Base-by-base conservation (phyloP, 2,888 invertebrate genomes). In the Synergus japonicus region DNA sequence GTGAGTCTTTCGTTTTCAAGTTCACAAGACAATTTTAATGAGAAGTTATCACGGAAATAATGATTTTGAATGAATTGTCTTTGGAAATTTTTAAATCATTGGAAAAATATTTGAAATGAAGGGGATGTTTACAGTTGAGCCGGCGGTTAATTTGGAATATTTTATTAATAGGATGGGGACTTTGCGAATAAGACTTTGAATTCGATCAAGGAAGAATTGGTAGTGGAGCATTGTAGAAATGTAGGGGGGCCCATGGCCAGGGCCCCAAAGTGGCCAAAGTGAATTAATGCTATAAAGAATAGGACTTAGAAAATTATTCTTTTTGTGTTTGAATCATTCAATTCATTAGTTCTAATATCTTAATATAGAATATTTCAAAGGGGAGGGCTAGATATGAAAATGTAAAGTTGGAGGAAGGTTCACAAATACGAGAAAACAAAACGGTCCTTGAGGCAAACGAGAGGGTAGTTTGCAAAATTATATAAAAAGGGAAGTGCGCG, bases 241-340 rank as follows among this genome's bases (percentile, higher is more conserved):
- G 88, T 88, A 86, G 84, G 67, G 86, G 84, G 87, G 85, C 84
- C 86, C 85, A 83, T 49, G 46, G 18, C 78, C 79, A 83, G 87
- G 87, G 87, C 87, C 88, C 87, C 85, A 78, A 77, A 76, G 84
- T 86, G 87, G 80, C 85, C 84, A 78, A 73, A 65, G 41, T 66
- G 2, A 37, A 13, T 63, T 13, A 29, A 29, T 13, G 18, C 8
- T 41, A 18, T 13, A 22, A 60, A 13, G 13, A 60, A 18, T 9
- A 22, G 22, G 12, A 13, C 12, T 22, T 60, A 12, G 5, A 18
- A 22, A 60, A 22, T 22, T 29, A 60, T 60, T 22, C 2, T n/a
- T 54, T 60, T 22, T 60, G 60, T 12, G 10, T 60, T 54, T 54
- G 1, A 54, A 54, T 54, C 8, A n/a, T 54, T n/a, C 8, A n/a